Conservation (phyloP, 2,797 vertebrate species). For the Galago senegalensis region DNA sequence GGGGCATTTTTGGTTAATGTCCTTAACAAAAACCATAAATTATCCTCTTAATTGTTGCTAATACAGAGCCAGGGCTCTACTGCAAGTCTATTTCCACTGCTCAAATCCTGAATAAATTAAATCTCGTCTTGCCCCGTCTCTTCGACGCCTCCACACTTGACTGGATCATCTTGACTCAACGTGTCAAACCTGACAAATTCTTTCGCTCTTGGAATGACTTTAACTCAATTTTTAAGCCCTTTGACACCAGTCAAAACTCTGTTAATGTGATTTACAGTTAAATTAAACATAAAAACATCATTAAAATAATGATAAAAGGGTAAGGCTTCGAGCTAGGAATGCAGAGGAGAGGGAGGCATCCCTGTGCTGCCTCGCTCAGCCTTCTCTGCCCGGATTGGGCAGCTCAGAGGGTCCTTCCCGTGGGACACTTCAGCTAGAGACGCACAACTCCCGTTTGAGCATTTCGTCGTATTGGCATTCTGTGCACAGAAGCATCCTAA, state of each 20-base stretch:
- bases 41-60: conserved; percentile 78
- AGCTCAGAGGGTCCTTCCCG: not conserved
- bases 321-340: conserved; percentile 66
- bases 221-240: conserved; percentile 85
- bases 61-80: conserved; percentile 81
- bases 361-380: conserved; percentile 31
- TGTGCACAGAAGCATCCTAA: not conserved
- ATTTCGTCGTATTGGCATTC: conserved; percentile 24
- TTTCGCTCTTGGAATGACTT: conserved; percentile 82
- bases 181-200: conserved; percentile 85
- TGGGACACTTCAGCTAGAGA: not conserved
- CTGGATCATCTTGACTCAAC: conserved; percentile 85
- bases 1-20: conserved; percentile 76
- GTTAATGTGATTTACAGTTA: conserved; percentile 87
- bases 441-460: not conserved
- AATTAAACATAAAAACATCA: conserved; percentile 88
- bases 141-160: conserved; percentile 83
- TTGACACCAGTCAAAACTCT: conserved; percentile 87
- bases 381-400: not conserved
- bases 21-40: conserved; percentile 84
- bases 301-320: conserved; percentile 83
- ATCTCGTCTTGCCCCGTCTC: conserved; percentile 43
- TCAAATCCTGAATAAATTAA: conserved; percentile 85
- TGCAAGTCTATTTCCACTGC: conserved; percentile 69
- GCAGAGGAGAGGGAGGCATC: not conserved